A percentile compares a stretch with the other conserved stretches of the same genome.
Evolutionary conservation across 2,113 vertebrate species (phyloP).

Genomic region (Saccopteryx bilineata): DNA sequence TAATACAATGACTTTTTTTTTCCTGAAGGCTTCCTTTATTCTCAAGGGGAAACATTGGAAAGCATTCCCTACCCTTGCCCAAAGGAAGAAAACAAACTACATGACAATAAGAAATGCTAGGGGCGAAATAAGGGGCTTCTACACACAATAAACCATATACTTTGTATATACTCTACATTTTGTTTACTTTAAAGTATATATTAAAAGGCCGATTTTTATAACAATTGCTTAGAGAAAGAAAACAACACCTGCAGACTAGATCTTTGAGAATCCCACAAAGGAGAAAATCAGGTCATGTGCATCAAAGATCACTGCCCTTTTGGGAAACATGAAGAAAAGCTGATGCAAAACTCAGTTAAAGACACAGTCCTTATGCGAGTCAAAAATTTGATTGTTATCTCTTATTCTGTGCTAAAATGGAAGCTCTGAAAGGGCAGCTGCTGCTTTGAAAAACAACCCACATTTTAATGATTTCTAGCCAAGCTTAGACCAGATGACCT

Average conservation of each 20-base stretch:
- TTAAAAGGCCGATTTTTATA: constrained; percentile 34
- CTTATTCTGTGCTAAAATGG: constrained; percentile 44
- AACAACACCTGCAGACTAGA: background rate
- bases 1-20: background rate
- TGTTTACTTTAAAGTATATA: background rate
- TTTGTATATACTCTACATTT: background rate
- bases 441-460: constrained; percentile 56
- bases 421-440: constrained; percentile 31
- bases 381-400: constrained; percentile 55
- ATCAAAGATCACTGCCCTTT: constrained; percentile 28
- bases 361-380: constrained; percentile 23
- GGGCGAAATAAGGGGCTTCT: background rate
- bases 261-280: constrained; percentile 7
- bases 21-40: background rate
- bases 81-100: constrained; percentile 24
- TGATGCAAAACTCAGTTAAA: constrained; percentile 51
- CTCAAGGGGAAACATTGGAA: background rate
- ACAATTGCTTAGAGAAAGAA: constrained; percentile 2
- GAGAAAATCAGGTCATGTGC: constrained; percentile 15
- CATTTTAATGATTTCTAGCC: constrained; percentile 65
- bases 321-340: constrained; percentile 54
- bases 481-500: constrained; percentile 71
- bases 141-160: background rate
- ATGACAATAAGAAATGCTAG: background rate
- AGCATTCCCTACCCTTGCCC: background rate